A percentile compares a stretch with the other conserved stretches of the same genome.
Evolutionary conservation across 1,140 invertebrate genomes (phyloP).

Genomic region (Listronotus oregonensis): DNA sequence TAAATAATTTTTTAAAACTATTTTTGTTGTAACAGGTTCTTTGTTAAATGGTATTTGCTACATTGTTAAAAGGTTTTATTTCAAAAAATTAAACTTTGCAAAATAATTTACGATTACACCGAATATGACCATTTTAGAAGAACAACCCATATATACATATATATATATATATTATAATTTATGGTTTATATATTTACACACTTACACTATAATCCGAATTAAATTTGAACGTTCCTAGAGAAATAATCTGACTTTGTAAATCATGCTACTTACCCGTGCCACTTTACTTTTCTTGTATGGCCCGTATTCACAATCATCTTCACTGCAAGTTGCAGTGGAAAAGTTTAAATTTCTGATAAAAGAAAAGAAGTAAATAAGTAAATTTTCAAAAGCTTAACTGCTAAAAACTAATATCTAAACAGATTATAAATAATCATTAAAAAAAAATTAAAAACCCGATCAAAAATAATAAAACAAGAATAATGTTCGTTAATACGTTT

Average conservation of each 20-base stretch:
- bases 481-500: too few species aligned
- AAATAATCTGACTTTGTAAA: slow-evolving; percentile 4
- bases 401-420: neutral
- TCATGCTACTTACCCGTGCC: slow-evolving; percentile 56
- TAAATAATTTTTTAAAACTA: too few species aligned
- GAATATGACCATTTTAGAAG: too few species aligned
- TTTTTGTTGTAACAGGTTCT: too few species aligned
- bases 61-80: too few species aligned
- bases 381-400: neutral
- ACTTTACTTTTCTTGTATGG: slow-evolving; percentile 60
- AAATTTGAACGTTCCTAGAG: slow-evolving; percentile 10
- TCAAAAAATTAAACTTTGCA: too few species aligned
- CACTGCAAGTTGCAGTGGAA: slow-evolving; percentile 58
- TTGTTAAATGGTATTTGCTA: too few species aligned
- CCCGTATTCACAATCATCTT: slow-evolving; percentile 61
- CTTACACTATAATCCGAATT: too few species aligned
- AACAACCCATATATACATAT: too few species aligned
- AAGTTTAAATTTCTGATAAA: slow-evolving; percentile 53
- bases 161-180: neutral
- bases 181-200: neutral
- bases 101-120: too few species aligned
- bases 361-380: slow-evolving; percentile 39
- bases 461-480: too few species aligned
- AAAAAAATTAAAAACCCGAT: neutral
- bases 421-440: neutral